A percentile compares a stretch with the other conserved stretches of the same genome.
phyloP scores from a whole-genome alignment of 2,888 invertebrate genomes.

The Aphodius granarius region DNA sequence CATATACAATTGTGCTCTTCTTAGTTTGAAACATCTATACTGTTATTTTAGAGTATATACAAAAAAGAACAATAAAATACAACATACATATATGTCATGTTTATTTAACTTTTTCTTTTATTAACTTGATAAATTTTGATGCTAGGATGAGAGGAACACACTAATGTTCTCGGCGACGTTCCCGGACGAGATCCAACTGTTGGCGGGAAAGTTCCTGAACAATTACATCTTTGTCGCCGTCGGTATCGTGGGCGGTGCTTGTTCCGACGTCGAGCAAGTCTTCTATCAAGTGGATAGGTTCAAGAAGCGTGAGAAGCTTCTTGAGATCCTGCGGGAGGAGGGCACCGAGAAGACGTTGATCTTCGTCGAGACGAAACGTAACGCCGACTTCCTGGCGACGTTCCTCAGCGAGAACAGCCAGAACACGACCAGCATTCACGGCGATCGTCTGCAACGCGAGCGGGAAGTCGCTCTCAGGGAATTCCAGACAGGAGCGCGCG shows the following conservation, averaged over 20 bases:
- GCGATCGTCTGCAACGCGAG: slow-evolving; percentile 71
- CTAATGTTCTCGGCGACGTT: slow-evolving; percentile 82
- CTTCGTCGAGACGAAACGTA: slow-evolving; percentile 89
- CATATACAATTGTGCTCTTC: too few relatives aligned
- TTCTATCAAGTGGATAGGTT: slow-evolving; percentile 70
- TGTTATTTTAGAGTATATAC: too few relatives aligned
- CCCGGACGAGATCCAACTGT: slow-evolving; percentile 70
- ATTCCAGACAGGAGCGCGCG: slow-evolving; percentile 76
- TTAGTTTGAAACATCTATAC: too few relatives aligned
- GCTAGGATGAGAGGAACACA: slow-evolving; percentile 64
- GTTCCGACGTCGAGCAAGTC: slow-evolving; percentile 83
- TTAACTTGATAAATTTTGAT: slow-evolving; percentile 19
- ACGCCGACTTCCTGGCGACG: slow-evolving; percentile 87
- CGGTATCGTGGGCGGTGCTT: slow-evolving; percentile 92
- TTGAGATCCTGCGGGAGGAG: slow-evolving; percentile 66
- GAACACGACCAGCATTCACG: slow-evolving; percentile 73
- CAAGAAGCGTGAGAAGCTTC: slow-evolving; percentile 74
- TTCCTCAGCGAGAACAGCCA: slow-evolving; percentile 77
- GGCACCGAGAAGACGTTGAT: slow-evolving; percentile 66
- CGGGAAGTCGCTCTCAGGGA: slow-evolving; percentile 75
- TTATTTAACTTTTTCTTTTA: neutral
- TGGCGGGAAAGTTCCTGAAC: slow-evolving; percentile 77
- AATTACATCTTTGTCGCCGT: slow-evolving; percentile 87
- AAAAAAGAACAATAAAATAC: too few relatives aligned
- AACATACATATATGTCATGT: too few relatives aligned